Percentiles rank a stretch among this genome's conserved stretches.
Evolutionary conservation across 2,888 invertebrate species (phyloP).

Genomic region (Micropterix aruncella): DNA sequence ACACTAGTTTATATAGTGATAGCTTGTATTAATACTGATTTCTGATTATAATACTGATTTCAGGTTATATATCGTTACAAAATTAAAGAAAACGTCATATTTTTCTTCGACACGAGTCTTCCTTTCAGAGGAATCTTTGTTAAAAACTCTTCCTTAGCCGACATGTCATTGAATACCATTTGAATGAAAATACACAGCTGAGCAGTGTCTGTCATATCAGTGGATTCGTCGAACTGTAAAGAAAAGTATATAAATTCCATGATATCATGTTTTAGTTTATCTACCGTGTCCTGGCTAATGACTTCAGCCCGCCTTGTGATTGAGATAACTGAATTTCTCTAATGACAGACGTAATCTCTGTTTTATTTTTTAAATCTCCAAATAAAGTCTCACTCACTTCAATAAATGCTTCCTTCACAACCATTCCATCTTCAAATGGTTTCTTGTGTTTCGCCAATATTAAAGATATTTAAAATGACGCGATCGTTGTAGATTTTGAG

Average conservation of each 20-base stretch:
- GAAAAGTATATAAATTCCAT: not conserved
- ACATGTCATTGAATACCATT: not conserved
- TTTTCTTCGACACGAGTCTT: too few relatives aligned
- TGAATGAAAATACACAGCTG: not conserved
- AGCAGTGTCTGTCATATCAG: not conserved
- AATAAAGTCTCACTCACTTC: not conserved
- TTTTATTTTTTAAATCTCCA: not conserved
- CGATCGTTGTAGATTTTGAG: too few relatives aligned
- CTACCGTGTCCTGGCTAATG: not conserved
- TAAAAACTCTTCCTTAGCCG: too few relatives aligned
- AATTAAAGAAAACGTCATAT: too few relatives aligned
- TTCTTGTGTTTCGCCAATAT: not conserved
- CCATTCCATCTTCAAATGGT: not conserved
- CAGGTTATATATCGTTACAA: too few relatives aligned
- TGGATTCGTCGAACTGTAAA: not conserved
- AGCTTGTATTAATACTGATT: too few relatives aligned
- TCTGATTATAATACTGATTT: too few relatives aligned
- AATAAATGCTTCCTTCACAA: too few relatives aligned
- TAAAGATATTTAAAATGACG: not conserved
- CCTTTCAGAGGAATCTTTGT: too few relatives aligned
- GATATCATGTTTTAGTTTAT: not conserved
- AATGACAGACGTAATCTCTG: not conserved
- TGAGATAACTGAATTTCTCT: not conserved
- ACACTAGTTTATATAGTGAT: too few relatives aligned
- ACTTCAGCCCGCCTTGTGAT: not conserved